Conservation (phyloP, 2,113 vertebrate genomes). For the Ammospiza caudacuta region DNA sequence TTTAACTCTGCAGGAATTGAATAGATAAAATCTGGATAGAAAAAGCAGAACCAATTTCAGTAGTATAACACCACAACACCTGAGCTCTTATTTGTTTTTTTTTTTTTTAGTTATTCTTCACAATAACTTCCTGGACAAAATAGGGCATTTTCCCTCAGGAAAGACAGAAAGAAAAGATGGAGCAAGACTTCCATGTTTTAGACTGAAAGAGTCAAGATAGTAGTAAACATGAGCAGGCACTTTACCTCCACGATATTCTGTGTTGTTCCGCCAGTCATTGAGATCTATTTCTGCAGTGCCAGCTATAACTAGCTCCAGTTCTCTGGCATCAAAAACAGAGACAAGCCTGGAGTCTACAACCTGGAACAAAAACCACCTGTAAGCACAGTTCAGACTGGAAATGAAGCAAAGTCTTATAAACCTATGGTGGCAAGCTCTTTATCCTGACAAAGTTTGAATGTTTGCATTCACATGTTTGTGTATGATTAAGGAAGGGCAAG, state of each 20-base stretch:
- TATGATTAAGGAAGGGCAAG: background rate
- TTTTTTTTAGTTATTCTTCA: background rate
- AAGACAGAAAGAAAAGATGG: background rate
- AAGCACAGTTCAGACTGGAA: background rate
- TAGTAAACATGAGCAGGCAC: background rate
- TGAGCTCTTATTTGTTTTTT: background rate
- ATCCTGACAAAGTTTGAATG: background rate
- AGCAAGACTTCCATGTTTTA: background rate
- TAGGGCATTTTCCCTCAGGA: background rate
- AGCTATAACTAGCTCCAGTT: constrained; percentile 96
- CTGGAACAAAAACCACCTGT: constrained; percentile 72
- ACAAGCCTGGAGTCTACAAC: constrained; percentile 96
- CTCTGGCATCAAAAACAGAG: constrained; percentile 96
- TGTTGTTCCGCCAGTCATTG: constrained; percentile 93
- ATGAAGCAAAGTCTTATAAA: background rate
- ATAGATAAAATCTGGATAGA: background rate
- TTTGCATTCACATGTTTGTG: background rate
- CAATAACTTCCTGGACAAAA: background rate
- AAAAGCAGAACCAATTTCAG: background rate
- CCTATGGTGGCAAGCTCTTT: background rate
- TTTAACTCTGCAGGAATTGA: background rate
- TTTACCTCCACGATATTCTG: constrained; percentile 96
- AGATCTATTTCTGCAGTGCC: constrained; percentile 98
- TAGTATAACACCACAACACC: background rate
- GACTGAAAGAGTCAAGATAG: background rate